Evolutionary conservation across 2,888 invertebrate genomes (phyloP), one percentile per base, ranked within the genome.

Genomic region (Ecliptopera silaceata): DNA sequence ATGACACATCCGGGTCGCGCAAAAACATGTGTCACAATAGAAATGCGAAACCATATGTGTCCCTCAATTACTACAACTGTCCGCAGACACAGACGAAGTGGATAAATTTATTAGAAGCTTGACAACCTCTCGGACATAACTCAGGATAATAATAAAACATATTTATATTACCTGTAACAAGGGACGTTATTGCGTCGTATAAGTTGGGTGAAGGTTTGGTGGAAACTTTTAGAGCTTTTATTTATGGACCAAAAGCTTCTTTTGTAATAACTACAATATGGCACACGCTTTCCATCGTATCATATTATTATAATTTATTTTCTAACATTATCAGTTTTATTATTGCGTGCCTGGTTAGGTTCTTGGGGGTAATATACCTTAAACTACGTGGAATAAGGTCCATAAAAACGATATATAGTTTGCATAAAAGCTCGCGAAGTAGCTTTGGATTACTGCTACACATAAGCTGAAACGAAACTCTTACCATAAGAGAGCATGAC

Each of bases 121-220:
- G 53, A 53, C 58, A 58, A 53, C 49, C 53, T 54, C 42, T 53
- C 47, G 58, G 49, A 42, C 44, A 48, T 41, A 45, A 49, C 49
- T 57, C 45, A 45, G 58, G 36, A 48, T 53, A 53, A 58, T 53
- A 49, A 58, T 49, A 49, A 53, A 49, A 53, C 49, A 53, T 58
- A 43, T 52, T 57, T 57, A 47, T 57, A 44, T 52, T 47, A 52
- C 43, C 52, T 47, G 57, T 48, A 57, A 57, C 56, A 38, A 17
- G 51, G 46, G 11, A 32, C 44, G 38, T 48, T 57, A 52, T 48
- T 57, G 52, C 52, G 47, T 47, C 56, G 56, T 51, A 48, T 52
- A 41, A 8, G 41, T 12, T 13, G 47, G 34, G 3, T 26, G 22
- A 15, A 44, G 31, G 32, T 36, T 47, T 55, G 48, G 36, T 48